These are phyloP conservation scores for Xestia ashworthii DNA, from an alignment of 2,888 invertebrate genomes.

Conservation along the genomic window DNA sequence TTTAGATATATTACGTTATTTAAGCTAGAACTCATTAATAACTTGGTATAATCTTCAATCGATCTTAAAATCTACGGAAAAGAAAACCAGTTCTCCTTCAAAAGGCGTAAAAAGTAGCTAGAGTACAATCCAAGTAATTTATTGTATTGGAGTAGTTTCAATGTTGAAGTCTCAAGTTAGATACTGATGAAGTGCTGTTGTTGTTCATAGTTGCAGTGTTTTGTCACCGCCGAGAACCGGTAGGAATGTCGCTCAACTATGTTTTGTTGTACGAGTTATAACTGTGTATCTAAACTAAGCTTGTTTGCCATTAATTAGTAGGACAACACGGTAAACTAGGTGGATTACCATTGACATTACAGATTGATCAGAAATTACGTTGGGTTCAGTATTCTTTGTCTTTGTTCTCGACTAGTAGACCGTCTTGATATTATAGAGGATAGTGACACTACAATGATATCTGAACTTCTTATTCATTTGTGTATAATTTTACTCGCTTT, in stretches of 20 bases:
- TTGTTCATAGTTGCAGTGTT: conserved; percentile 45
- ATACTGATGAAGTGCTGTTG: conserved; percentile 45
- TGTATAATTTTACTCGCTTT: background rate
- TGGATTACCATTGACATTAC: background rate
- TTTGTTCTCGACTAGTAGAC: background rate
- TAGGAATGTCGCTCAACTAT: conserved; percentile 6
- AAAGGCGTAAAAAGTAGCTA: conserved; percentile 1
- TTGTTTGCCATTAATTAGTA: background rate
- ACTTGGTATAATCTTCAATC: background rate
- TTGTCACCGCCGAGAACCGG: conserved; percentile 17
- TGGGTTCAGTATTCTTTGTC: background rate
- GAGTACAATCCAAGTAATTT: conserved; percentile 36
- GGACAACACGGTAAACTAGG: background rate
- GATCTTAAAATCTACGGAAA: background rate
- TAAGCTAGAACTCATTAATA: background rate
- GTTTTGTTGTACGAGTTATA: conserved; percentile 25
- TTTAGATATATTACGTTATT: background rate
- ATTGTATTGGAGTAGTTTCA: conserved; percentile 45
- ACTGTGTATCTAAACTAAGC: background rate
- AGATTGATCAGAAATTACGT: background rate
- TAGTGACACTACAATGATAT: background rate
- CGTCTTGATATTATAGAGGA: background rate
- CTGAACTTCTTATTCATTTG: background rate
- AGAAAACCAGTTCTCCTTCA: background rate
- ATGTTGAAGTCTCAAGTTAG: conserved; percentile 23